Conservation (phyloP, 2,888 invertebrate genomes). For the Mythimna albipuncta region DNA sequence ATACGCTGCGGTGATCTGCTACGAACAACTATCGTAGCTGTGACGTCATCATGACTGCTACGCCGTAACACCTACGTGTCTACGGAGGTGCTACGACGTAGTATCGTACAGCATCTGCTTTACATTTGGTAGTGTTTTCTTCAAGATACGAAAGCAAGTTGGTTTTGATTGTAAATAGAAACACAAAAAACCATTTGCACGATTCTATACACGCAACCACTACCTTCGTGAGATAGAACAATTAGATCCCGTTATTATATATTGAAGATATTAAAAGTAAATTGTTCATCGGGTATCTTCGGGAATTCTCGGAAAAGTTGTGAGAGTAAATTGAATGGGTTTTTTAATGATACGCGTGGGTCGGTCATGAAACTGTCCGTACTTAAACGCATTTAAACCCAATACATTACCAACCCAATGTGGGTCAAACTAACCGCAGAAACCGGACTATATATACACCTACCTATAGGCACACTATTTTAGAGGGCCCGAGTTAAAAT, state of each 20-base stretch:
- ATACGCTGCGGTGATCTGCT: constrained; percentile 18
- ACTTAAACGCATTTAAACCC: constrained; percentile 57
- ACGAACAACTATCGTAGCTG: constrained; percentile 21
- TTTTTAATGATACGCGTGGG: constrained; percentile 60
- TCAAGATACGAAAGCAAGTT: no score
- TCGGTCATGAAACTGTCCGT: constrained; percentile 56
- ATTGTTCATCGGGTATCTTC: constrained; percentile 17
- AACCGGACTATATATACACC: constrained; percentile 7
- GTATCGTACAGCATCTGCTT: no score
- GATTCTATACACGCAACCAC: no score
- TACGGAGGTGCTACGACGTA: no score
- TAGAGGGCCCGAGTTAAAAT: constrained; percentile 26
- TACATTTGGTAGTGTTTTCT: constrained; percentile 2
- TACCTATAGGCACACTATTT: constrained; percentile 17
- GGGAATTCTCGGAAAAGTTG: constrained; percentile 22
- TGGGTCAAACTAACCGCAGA: constrained; percentile 57
- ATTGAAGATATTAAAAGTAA: constrained; percentile 10
- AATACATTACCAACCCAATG: constrained; percentile 58
- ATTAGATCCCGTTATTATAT: no score
- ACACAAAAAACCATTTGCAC: no score
- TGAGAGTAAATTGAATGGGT: constrained; percentile 59
- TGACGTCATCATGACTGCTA: constrained; percentile 34
- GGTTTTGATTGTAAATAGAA: no score
- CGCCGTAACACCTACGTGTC: constrained; percentile 26
- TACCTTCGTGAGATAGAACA: no score